Conservation (phyloP, 2,113 vertebrate genomes). For the Eurystomus gularis region DNA sequence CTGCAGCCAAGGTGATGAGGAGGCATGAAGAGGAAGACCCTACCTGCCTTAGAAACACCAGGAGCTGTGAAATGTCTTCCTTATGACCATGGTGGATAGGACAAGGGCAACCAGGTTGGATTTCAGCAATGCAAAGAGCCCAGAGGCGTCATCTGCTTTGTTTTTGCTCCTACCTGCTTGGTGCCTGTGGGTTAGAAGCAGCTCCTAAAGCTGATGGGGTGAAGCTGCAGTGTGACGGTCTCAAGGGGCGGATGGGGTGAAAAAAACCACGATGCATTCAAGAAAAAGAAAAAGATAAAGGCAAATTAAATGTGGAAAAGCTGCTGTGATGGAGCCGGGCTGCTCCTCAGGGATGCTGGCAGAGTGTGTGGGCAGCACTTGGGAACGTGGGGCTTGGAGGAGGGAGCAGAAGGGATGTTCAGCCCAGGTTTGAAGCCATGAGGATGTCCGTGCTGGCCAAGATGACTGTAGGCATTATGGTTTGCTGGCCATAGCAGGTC, state of each 20-base stretch:
- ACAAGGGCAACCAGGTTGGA: not conserved
- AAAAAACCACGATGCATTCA: rapidly evolving
- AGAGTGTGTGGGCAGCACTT: not conserved
- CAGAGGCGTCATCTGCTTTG: not conserved
- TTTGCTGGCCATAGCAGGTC: not conserved
- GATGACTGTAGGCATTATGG: rapidly evolving
- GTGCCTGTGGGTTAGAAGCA: not conserved
- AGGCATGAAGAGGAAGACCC: not conserved
- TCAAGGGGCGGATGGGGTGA: rapidly evolving
- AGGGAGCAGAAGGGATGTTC: not conserved
- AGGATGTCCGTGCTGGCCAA: rapidly evolving
- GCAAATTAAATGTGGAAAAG: not conserved
- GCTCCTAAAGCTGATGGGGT: not conserved
- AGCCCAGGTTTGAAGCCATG: not conserved
- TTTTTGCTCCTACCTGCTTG: not conserved
- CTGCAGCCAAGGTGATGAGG: not conserved
- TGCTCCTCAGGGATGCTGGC: not conserved
- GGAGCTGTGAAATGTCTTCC: not conserved
- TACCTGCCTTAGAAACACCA: not conserved
- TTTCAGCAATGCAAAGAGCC: not conserved
- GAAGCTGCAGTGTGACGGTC: not conserved
- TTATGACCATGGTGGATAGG: rapidly evolving
- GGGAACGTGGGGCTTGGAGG: not conserved
- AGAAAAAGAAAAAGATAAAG: not conserved
- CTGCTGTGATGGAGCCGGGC: not conserved